phyloP scores from a whole-genome alignment of 2,888 invertebrate genomes.

The Yponomeuta plumbellus region DNA sequence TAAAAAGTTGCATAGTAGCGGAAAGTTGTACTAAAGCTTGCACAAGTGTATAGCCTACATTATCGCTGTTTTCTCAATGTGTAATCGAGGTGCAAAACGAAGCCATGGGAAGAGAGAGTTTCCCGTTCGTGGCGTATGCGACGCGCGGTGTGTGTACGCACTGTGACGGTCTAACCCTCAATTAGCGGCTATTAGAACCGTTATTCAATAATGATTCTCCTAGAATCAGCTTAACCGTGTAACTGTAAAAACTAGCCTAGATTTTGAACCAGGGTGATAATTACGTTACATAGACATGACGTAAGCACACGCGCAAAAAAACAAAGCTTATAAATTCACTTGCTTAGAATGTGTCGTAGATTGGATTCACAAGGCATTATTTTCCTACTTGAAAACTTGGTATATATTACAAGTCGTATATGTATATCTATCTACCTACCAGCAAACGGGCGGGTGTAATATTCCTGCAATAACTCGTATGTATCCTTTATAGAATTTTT shows the following conservation, averaged over 20 bases:
- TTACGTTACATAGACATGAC: conserved; percentile 2
- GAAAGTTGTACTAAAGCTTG: not conserved
- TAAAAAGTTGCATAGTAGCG: not conserved
- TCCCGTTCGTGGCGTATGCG: conserved; percentile 25
- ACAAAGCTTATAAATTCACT: not conserved
- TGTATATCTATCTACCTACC: too few species aligned
- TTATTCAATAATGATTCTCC: conserved; percentile 18
- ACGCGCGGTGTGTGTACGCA: conserved; percentile 25
- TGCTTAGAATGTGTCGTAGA: not conserved
- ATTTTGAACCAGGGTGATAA: not conserved
- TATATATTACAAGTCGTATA: too few species aligned
- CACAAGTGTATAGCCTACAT: not conserved
- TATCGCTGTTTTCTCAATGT: not conserved
- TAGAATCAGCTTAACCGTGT: conserved; percentile 13
- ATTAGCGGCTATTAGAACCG: conserved; percentile 16
- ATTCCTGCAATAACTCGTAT: not conserved
- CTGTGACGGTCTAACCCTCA: conserved; percentile 17
- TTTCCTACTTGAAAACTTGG: too few species aligned
- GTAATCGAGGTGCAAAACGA: conserved; percentile 18
- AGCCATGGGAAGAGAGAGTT: conserved; percentile 59
- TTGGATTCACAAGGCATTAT: not conserved
- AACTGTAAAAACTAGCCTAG: conserved; percentile 13
- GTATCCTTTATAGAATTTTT: not conserved
- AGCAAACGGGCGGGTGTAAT: not conserved
- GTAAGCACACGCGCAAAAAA: not conserved